These are phyloP conservation scores for Egretta garzetta DNA, from an alignment of 2,113 vertebrate species.

Conservation along the genomic window DNA sequence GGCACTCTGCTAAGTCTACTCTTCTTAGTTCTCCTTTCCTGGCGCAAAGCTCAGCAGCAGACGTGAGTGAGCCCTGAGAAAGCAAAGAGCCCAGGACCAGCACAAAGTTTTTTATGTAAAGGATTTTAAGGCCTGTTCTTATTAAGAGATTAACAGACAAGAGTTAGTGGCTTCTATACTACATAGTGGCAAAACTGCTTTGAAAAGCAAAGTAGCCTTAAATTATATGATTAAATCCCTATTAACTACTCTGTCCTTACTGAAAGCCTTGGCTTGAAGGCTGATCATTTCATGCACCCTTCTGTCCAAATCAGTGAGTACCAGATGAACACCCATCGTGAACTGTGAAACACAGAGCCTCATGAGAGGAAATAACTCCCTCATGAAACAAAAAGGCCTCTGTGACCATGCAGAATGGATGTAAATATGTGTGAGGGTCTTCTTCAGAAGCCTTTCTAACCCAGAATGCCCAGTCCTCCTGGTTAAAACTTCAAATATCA, in stretches of 20 bases:
- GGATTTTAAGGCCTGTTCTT: background rate
- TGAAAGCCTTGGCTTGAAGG: background rate
- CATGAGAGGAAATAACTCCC: background rate
- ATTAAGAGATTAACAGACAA: background rate
- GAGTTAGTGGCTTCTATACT: background rate
- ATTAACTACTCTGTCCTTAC: background rate
- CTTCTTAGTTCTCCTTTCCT: background rate
- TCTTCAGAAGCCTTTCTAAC: background rate
- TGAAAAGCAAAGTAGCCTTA: background rate
- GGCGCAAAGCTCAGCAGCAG: background rate
- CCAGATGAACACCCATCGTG: background rate
- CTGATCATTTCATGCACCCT: background rate
- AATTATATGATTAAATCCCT: background rate
- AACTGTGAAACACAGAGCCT: background rate
- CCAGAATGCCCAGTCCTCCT: background rate
- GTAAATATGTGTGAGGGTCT: background rate
- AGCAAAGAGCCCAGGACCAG: background rate
- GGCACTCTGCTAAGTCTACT: background rate
- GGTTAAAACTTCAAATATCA: background rate
- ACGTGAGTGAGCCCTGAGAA: fast-evolving
- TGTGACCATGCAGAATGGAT: background rate
- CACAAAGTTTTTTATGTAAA: background rate
- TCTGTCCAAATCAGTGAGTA: background rate
- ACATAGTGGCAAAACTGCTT: background rate
- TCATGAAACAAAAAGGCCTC: background rate